Conservation (phyloP, 2,888 invertebrate genomes). For the Dryococelus australis region DNA sequence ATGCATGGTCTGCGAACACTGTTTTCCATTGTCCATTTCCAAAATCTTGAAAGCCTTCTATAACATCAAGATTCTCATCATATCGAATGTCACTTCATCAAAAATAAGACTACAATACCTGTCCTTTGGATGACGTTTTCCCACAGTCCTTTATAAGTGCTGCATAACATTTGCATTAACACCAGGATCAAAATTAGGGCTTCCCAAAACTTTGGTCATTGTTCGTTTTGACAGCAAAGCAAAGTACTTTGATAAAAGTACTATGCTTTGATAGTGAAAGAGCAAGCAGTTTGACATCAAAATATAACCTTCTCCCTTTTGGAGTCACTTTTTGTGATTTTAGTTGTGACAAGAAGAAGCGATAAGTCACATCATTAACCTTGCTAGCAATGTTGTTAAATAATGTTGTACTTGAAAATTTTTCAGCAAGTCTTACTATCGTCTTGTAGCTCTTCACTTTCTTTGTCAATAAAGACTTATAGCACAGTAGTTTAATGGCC, state of each 20-base stretch:
- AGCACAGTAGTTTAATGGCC: neutral
- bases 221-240: neutral
- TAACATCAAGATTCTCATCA: neutral
- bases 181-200: neutral
- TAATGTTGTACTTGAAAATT: neutral
- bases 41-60: neutral
- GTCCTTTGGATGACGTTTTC: neutral
- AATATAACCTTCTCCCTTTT: neutral
- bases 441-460: neutral
- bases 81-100: neutral
- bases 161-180: neutral
- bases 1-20: neutral
- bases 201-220: neutral
- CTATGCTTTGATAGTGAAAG: neutral
- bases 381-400: neutral
- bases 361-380: neutral
- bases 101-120: neutral
- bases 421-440: neutral
- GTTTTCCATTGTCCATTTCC: neutral
- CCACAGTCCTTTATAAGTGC: neutral
- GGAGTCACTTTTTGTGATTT: neutral
- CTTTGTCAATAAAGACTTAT: neutral
- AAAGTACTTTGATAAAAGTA: neutral
- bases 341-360: neutral
- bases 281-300: neutral